A percentile compares a stretch with the other conserved stretches of the same genome.
Conservation (phyloP, 1,140 invertebrate species). For the Brachionus plicatilis region DNA sequence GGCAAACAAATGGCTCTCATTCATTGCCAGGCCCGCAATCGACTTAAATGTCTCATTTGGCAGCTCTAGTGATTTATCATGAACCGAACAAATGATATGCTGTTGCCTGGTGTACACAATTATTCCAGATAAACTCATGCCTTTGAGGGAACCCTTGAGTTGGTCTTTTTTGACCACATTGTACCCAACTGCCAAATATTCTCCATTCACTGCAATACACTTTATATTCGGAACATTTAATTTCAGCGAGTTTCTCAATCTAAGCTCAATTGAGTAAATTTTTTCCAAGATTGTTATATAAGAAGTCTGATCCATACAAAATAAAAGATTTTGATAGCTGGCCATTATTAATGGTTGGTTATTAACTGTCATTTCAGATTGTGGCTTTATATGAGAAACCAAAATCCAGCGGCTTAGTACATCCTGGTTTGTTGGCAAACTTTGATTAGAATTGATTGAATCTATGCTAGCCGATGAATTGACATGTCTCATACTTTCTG, state of each 20-base stretch:
- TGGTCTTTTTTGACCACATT: slow-evolving; percentile 14
- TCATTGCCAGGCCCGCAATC: background rate
- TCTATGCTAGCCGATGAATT: background rate
- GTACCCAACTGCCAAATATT: slow-evolving; percentile 17
- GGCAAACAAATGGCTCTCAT: background rate
- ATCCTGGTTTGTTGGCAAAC: background rate
- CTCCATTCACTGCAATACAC: background rate
- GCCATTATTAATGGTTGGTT: background rate
- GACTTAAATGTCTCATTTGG: background rate
- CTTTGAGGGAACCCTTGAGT: slow-evolving; percentile 24
- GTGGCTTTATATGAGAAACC: background rate
- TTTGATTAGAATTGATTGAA: background rate
- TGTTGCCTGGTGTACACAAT: background rate
- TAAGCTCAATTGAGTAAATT: background rate
- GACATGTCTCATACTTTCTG: background rate
- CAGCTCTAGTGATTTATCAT: background rate
- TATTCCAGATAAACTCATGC: background rate
- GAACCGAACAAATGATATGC: slow-evolving; percentile 18
- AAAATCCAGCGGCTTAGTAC: background rate
- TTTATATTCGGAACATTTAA: slow-evolving; percentile 22
- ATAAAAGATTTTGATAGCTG: background rate
- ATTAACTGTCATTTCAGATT: slow-evolving; percentile 3
- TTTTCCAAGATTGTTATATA: slow-evolving; percentile 19
- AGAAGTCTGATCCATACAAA: slow-evolving; percentile 10
- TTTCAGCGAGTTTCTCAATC: background rate